These are phyloP conservation scores for Toxotes lorentzi DNA, from an alignment of 2,797 vertebrate genomes.

Conservation along the genomic window DNA sequence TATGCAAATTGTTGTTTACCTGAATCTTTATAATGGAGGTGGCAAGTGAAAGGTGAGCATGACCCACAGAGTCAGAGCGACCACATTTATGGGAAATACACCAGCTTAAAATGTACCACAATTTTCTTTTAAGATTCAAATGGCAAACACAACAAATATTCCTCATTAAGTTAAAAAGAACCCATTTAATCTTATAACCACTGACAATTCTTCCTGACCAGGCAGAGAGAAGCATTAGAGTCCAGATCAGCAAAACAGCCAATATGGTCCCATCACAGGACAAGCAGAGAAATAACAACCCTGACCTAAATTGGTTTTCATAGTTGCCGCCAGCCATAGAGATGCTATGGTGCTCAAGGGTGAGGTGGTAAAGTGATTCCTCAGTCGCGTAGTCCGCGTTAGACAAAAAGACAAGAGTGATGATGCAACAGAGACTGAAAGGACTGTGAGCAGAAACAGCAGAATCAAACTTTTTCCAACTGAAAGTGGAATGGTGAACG, in stretches of 20 bases:
- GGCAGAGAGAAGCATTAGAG: constrained; percentile 1
- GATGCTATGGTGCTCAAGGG: constrained; percentile 16
- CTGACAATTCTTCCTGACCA: not conserved
- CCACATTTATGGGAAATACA: not conserved
- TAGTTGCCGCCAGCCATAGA: constrained; percentile 11
- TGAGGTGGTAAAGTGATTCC: constrained; percentile 34
- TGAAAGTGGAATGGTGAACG: constrained; percentile 3
- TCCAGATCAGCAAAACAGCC: constrained; percentile 23
- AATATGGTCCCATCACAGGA: constrained; percentile 28
- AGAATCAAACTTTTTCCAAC: constrained; percentile 35
- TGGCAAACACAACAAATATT: constrained; percentile 5
- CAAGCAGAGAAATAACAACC: constrained; percentile 27
- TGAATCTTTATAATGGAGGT: not conserved
- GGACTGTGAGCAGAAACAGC: constrained; percentile 15
- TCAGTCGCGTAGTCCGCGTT: constrained; percentile 8
- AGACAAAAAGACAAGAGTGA: constrained; percentile 22
- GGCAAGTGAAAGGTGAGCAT: not conserved
- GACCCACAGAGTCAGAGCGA: not conserved
- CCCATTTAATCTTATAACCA: not conserved
- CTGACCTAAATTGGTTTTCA: constrained; percentile 50
- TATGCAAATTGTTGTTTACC: not conserved
- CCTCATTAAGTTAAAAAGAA: constrained; percentile 1
- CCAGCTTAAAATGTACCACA: not conserved
- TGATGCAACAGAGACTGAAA: constrained; percentile 29
- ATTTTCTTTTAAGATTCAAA: not conserved